Conservation (phyloP, 2,113 vertebrate species). For the Leptodactylus fuscus region DNA sequence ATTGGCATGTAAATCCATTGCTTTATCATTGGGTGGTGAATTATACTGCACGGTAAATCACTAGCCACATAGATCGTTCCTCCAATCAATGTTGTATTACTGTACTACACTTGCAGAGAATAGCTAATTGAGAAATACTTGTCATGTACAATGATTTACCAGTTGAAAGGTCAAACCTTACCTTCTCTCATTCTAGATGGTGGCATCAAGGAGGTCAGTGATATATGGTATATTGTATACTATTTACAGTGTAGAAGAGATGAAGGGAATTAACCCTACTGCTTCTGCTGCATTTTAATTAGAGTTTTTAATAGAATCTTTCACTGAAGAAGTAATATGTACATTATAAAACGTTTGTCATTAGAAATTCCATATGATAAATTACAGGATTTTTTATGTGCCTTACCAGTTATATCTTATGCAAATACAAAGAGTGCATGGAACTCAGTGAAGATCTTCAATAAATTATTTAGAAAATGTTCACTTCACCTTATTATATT, state of each 20-base stretch:
- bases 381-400: not conserved
- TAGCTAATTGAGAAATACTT: conserved; percentile 15
- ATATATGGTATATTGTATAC: not conserved
- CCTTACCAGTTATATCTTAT: not conserved
- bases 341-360: not conserved
- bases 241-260: not conserved
- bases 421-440: not conserved
- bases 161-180: conserved; percentile 14
- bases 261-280: not conserved
- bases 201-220: not conserved
- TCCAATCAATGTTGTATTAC: conserved; percentile 25
- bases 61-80: not conserved
- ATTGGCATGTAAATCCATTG: not conserved
- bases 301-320: too few relatives aligned
- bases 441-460: too few relatives aligned
- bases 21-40: conserved; percentile 6
- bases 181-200: not conserved
- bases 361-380: not conserved
- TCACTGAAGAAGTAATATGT: not conserved
- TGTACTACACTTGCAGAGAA: not conserved
- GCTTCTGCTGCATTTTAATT: not conserved
- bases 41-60: conserved; percentile 3
- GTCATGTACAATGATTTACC: conserved; percentile 8
- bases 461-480: not conserved
- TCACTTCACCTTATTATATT: not conserved